Evolutionary conservation across 2,797 vertebrate genomes (phyloP).

Genomic region (Lateolabrax maculatus): DNA sequence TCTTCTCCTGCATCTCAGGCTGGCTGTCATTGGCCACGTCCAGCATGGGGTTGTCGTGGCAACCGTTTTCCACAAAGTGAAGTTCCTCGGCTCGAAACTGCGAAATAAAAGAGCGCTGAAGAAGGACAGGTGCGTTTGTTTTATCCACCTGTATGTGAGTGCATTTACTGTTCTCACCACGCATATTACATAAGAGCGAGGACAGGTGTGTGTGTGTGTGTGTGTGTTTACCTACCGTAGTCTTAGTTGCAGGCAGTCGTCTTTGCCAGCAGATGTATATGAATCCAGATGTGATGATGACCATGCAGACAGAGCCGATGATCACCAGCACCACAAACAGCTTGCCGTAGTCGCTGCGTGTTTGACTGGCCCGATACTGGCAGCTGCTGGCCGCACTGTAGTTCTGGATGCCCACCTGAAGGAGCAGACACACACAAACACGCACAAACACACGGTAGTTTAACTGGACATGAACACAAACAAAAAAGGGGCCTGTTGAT

Average conservation of each 20-base stretch:
- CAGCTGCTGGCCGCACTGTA: conserved; percentile 91
- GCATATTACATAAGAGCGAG: not conserved
- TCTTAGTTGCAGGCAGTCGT: conserved; percentile 92
- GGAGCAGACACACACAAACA: conserved; percentile 5
- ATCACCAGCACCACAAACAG: conserved; percentile 97
- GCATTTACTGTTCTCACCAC: not conserved
- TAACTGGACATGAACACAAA: not conserved
- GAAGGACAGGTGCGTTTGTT: not conserved
- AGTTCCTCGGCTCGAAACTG: conserved; percentile 93
- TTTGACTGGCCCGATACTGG: conserved; percentile 89
- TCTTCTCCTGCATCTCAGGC: conserved; percentile 95
- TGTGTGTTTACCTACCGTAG: conserved; percentile 83
- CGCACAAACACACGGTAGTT: not conserved
- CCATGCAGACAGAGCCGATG: conserved; percentile 95
- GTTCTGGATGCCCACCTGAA: conserved; percentile 93
- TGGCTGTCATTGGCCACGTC: conserved; percentile 95
- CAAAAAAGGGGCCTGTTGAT: not conserved
- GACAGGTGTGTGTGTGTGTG: not conserved
- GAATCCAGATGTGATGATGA: conserved; percentile 95
- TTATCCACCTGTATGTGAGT: not conserved
- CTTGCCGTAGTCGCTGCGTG: conserved; percentile 95
- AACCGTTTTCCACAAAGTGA: conserved; percentile 97
- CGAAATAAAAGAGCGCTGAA: not conserved
- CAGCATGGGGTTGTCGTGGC: conserved; percentile 97
- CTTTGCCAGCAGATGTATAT: conserved; percentile 99